phyloP scores from a whole-genome alignment of 2,797 vertebrate genomes.

The Ctenopoma kingsleyae region DNA sequence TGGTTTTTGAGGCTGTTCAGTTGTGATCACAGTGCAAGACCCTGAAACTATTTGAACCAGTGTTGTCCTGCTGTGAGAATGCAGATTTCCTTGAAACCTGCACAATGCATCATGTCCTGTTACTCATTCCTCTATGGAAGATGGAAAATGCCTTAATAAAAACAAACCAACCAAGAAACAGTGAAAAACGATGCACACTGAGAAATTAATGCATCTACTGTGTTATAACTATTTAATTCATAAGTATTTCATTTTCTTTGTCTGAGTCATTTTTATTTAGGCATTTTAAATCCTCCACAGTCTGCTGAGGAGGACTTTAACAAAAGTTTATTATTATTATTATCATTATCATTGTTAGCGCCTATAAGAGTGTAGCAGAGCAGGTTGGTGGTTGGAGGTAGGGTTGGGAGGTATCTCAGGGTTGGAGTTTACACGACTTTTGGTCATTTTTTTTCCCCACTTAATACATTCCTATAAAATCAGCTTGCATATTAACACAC shows the following conservation, averaged over 20 bases:
- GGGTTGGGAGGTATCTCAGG: constrained; percentile 79
- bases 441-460: constrained; percentile 73
- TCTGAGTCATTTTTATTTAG: constrained; percentile 20
- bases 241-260: not conserved
- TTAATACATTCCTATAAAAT: constrained; percentile 76
- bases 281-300: constrained; percentile 46
- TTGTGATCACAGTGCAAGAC: constrained; percentile 78
- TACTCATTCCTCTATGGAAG: constrained; percentile 28
- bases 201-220: not conserved
- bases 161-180: constrained; percentile 23
- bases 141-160: constrained; percentile 36
- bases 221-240: not conserved
- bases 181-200: not conserved
- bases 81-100: constrained; percentile 44
- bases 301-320: constrained; percentile 44
- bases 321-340: constrained; percentile 34
- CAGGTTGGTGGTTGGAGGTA: constrained; percentile 79
- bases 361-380: constrained; percentile 72
- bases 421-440: constrained; percentile 78
- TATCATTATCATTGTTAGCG: constrained; percentile 51
- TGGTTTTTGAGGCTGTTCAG: constrained; percentile 71
- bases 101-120: constrained; percentile 45
- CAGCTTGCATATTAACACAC: constrained; percentile 79
- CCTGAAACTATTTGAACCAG: constrained; percentile 68
- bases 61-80: constrained; percentile 60